These are phyloP conservation scores for Haliclystus octoradiatus DNA, from an alignment of 30 jellyfish, hydroid and myxozoan genomes.

Conservation along the genomic window DNA sequence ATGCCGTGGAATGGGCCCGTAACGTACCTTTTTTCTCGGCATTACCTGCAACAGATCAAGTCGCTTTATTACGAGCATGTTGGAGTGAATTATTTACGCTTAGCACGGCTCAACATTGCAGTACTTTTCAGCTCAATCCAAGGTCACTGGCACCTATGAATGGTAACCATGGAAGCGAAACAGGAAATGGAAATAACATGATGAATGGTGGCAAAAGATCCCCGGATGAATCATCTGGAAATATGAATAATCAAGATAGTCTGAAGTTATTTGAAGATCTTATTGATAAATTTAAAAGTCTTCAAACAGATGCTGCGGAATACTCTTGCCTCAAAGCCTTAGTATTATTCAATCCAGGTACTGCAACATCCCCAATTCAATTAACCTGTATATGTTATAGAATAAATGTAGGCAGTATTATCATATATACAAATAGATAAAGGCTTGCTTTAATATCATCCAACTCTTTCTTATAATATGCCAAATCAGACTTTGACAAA, in stretches of 20 bases:
- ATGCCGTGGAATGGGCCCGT: slow-evolving; percentile 93
- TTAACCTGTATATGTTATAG: not conserved
- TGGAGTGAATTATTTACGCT: slow-evolving; percentile 94
- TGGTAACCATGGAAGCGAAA: slow-evolving; percentile 42
- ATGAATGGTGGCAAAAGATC: slow-evolving; percentile 37
- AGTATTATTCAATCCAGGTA: slow-evolving; percentile 95
- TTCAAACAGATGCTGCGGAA: slow-evolving; percentile 96
- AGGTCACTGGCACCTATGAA: slow-evolving; percentile 31
- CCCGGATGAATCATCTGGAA: slow-evolving; percentile 56
- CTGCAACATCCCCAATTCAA: no score
- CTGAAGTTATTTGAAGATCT: slow-evolving; percentile 84
- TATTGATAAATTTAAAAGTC: slow-evolving; percentile 71
- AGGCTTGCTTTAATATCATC: no score
- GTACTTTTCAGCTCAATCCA: slow-evolving; percentile 65
- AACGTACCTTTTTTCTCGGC: slow-evolving; percentile 96
- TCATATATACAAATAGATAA: no score
- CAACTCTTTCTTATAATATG: no score
- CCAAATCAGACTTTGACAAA: no score
- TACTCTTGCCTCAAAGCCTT: slow-evolving; percentile 92
- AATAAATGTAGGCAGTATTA: slow-evolving; percentile 4
- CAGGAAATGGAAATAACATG: slow-evolving; percentile 9
- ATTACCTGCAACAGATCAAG: slow-evolving; percentile 83
- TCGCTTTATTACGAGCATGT: slow-evolving; percentile 75
- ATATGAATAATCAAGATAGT: slow-evolving; percentile 18
- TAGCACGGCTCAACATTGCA: slow-evolving; percentile 94